Evolutionary conservation across 2,888 invertebrate genomes (phyloP), one percentile per base, ranked within the genome.

Genomic region (Drosophila barbarae): DNA sequence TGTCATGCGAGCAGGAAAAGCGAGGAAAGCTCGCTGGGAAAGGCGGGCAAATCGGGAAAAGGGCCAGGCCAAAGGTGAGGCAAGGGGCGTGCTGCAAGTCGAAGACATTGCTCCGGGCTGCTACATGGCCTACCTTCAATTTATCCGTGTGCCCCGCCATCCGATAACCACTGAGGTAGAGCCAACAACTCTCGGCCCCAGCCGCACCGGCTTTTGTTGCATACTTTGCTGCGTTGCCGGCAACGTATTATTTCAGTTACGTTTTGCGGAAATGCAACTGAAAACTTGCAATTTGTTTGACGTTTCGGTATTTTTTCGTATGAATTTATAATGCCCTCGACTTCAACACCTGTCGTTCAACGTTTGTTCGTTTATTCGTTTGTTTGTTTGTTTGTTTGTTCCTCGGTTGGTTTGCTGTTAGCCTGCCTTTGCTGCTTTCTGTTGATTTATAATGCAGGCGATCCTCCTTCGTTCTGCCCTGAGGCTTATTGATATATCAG

Each of bases 211-310:
- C 66, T 79, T 73, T 73, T 79, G 77, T 76, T 77, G 77, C 77
- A 80, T 80, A 80, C 76, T 65, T 76, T 75, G 57, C 57, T 54
- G 71, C 58, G 61, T 61, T 72, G 71, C 74, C 49, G 55, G 67
- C 58, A 83, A 77, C 70, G 76, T 80, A 80, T 83, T 80, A 80
- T 80, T 80, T 83, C 78, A 77, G 77, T 76, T 72, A 76, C 77
- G 72, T 76, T 80, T 83, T 80, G 81, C 79, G 79, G 79, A 80
- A 83, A 80, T 80, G 79, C 83, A 80, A 80, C 83, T 80, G 81
- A 83, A 80, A 83, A 80, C 77, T 80, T 80, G 79, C 79, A 80
- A 80, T 80, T 80, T 80, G 79, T 83, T 80, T 80, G 79, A 80
- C 79, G 79, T 80, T 83, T 82, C 55, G 80, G 68, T 83, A 83